These are phyloP conservation scores for Syngnathoides biaculeatus DNA, from an alignment of 2,113 vertebrate species.

Conservation along the genomic window DNA sequence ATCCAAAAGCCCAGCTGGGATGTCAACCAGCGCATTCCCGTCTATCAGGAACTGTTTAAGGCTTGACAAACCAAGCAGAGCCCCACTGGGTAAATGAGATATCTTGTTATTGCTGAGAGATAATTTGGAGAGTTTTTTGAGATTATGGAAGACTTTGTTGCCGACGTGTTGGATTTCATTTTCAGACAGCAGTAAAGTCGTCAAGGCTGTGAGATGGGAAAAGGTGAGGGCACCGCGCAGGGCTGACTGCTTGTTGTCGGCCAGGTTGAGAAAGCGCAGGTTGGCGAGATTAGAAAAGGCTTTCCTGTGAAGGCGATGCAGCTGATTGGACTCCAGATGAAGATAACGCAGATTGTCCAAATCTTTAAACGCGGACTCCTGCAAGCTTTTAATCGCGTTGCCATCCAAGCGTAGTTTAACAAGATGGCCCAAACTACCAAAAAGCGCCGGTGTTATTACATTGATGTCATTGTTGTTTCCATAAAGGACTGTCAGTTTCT, in stretches of 20 bases:
- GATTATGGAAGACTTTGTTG: slow-evolving; percentile 81
- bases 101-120: slow-evolving; percentile 84
- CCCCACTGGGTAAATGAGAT: slow-evolving; percentile 72
- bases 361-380: slow-evolving; percentile 81
- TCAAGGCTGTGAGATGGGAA: slow-evolving; percentile 77
- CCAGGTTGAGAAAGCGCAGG: slow-evolving; percentile 88
- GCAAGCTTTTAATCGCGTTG: slow-evolving; percentile 79
- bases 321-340: slow-evolving; percentile 87
- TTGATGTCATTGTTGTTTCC: slow-evolving; percentile 84
- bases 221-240: slow-evolving; percentile 78
- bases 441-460: slow-evolving; percentile 75
- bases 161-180: slow-evolving; percentile 83
- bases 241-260: slow-evolving; percentile 83
- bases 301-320: slow-evolving; percentile 83
- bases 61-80: slow-evolving; percentile 78
- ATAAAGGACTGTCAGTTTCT: slow-evolving; percentile 83
- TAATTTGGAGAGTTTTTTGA: slow-evolving; percentile 80
- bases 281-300: slow-evolving; percentile 81
- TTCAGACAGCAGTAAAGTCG: slow-evolving; percentile 82
- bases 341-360: slow-evolving; percentile 84
- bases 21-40: slow-evolving; percentile 80
- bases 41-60: slow-evolving; percentile 84
- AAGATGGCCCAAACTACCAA: slow-evolving; percentile 77
- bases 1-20: slow-evolving; percentile 80
- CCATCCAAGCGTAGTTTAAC: slow-evolving; percentile 87